A percentile compares a stretch with the other conserved stretches of the same genome.
phyloP scores from a whole-genome alignment of 2,113 vertebrate species.

The Sylvietta virens region DNA sequence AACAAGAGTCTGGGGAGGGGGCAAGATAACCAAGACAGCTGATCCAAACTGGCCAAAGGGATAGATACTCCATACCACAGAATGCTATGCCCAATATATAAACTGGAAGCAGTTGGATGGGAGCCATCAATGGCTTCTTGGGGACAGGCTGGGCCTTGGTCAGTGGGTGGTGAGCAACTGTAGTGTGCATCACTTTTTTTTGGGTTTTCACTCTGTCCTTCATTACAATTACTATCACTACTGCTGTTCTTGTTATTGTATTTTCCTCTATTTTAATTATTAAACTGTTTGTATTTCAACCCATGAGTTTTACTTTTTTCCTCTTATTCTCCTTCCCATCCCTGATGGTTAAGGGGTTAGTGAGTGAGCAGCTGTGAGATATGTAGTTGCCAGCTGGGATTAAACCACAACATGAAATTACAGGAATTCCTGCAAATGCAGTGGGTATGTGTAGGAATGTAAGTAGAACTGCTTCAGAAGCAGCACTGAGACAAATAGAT shows the following conservation, averaged over 20 bases:
- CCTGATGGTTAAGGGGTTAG: neutral
- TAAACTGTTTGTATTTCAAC: neutral
- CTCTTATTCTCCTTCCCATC: neutral
- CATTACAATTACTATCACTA: neutral
- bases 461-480: too few relatives aligned
- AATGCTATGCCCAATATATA: neutral
- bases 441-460: too few relatives aligned
- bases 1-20: neutral
- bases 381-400: neutral
- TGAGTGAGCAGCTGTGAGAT: fast-evolving
- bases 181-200: neutral
- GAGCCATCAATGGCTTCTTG: fast-evolving
- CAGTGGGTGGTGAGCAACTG: neutral
- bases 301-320: neutral
- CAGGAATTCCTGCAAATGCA: neutral
- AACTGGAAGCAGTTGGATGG: neutral
- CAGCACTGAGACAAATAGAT: too few relatives aligned
- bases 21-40: neutral
- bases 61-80: neutral
- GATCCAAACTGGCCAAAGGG: neutral
- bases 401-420: neutral
- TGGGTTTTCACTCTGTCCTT: neutral
- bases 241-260: neutral
- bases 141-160: neutral
- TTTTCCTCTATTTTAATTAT: neutral